Conservation (phyloP, 2,113 vertebrate species). For the Apeltes quadracus region DNA sequence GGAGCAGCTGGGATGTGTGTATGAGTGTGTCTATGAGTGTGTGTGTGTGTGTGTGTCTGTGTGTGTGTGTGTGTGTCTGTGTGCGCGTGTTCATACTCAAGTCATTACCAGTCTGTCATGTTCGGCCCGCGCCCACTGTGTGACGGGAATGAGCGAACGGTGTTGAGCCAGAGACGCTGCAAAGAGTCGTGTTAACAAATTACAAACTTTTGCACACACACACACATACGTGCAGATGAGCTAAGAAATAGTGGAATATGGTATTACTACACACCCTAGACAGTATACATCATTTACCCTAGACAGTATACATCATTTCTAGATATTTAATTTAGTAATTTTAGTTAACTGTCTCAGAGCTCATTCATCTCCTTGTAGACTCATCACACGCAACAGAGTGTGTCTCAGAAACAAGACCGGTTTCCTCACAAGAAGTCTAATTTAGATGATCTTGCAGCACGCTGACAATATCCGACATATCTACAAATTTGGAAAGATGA, state of each 20-base stretch:
- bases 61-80: conserved; percentile 22
- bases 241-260: not conserved
- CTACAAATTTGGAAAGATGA: conserved; percentile 25
- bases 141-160: conserved; percentile 64
- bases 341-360: conserved; percentile 22
- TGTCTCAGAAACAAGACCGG: conserved; percentile 14
- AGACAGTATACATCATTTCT: conserved; percentile 1
- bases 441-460: conserved; percentile 16
- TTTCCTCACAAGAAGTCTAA: conserved; percentile 32
- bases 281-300: too few relatives aligned
- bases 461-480: conserved; percentile 4
- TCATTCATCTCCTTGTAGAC: conserved; percentile 20
- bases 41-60: conserved; percentile 33
- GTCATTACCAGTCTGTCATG: conserved; percentile 77
- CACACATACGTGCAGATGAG: conserved; percentile 1
- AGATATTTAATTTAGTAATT: conserved; percentile 32
- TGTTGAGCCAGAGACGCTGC: conserved; percentile 28
- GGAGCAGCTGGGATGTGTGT: conserved; percentile 70
- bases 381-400: conserved; percentile 15
- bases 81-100: conserved; percentile 45
- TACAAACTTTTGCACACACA: conserved; percentile 35
- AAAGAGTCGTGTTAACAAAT: conserved; percentile 38
- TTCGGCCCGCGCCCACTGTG: conserved; percentile 55
- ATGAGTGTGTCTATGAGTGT: conserved; percentile 31
- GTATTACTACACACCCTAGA: conserved; percentile 3